Evolutionary conservation across 2,797 vertebrate genomes (phyloP), one percentile per base, ranked within the genome.

Genomic region (Danio choprae): DNA sequence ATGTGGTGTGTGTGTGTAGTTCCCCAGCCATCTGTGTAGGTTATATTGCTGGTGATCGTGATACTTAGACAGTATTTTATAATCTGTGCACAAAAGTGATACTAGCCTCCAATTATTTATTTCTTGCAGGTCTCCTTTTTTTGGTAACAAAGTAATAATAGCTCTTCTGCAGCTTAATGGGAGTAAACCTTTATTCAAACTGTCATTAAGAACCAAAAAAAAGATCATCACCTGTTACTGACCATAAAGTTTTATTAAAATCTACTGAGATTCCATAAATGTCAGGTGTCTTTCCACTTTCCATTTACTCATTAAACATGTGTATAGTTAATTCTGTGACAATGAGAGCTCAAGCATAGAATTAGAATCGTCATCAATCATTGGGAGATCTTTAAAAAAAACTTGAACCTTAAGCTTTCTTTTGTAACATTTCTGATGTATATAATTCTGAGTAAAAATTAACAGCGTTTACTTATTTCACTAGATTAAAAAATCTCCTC

Each of bases 61-160:
- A n/a, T n/a, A n/a, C 40, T 65, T 65, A 13, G 64, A 44, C 41
- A 67, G 4, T 12, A 68, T 11, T 22, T 68, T 48, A 68, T 68
- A 68, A 46, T 48, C 18, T 22, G 43, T 29, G 20, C 43, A 29
- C 16, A 65, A n/a, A 6, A 65, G 40, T 41, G 29, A 38, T n/a
- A 65, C 11, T n/a, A 62, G 62, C 8, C 62, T 43, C 65, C 65
- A 68, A 13, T 48, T 68, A 6, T 7, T 68, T 68, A 68, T 22
- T 6, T 48, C 46, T 20, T 46, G 38, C 0, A 68, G 36, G 15
- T 63, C 60, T 4, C 11, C 64, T 7, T 48, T 68, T 43, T 68
- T 68, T 4, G 44, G 20, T 7, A 68, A 18, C 7, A 67, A 15
- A 11, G n/a, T 15, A 5, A 46, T 40, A 43, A 67, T 41, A 11